Percentiles rank a stretch among this genome's conserved stretches.
These are phyloP conservation scores for Phasia obesa DNA, from an alignment of 2,888 invertebrate species.

Conservation along the genomic window DNA sequence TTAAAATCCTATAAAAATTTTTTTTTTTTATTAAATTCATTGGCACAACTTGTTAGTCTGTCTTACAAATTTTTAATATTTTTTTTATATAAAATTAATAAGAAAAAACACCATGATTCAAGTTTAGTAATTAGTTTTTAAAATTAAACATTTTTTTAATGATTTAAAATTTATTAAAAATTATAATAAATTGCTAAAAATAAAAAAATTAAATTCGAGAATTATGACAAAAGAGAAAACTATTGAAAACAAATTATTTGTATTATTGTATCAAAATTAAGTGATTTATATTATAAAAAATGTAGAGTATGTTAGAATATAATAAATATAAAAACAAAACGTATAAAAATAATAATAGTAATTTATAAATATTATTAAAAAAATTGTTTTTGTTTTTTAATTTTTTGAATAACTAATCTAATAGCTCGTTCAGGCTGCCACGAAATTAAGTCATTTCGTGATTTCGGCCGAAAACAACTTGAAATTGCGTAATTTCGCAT, in stretches of 20 bases:
- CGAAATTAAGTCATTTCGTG: no score
- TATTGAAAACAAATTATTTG: conserved; percentile 36
- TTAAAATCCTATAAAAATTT: conserved; percentile 1
- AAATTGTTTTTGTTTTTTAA: not conserved
- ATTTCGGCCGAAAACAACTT: no score
- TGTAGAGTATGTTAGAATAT: conserved; percentile 63
- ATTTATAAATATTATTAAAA: conserved; percentile 56
- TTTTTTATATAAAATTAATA: not conserved
- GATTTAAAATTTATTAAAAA: not conserved
- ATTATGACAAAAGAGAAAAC: not conserved
- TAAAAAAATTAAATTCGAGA: not conserved
- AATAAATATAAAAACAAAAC: conserved; percentile 40
- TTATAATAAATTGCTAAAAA: not conserved
- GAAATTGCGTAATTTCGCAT: no score
- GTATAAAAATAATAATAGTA: conserved; percentile 50
- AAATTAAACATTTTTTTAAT: not conserved
- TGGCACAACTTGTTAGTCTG: not conserved
- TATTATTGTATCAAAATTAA: conserved; percentile 62
- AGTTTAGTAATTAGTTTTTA: not conserved
- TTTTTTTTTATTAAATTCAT: not conserved
- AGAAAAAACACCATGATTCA: not conserved
- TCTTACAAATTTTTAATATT: not conserved
- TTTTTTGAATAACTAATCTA: no score
- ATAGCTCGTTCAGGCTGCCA: no score
- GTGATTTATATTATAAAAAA: conserved; percentile 49